A percentile compares a stretch with the other conserved stretches of the same genome.
phyloP scores from a whole-genome alignment of 2,113 vertebrate genomes.

The Rhizomys pruinosus region DNA sequence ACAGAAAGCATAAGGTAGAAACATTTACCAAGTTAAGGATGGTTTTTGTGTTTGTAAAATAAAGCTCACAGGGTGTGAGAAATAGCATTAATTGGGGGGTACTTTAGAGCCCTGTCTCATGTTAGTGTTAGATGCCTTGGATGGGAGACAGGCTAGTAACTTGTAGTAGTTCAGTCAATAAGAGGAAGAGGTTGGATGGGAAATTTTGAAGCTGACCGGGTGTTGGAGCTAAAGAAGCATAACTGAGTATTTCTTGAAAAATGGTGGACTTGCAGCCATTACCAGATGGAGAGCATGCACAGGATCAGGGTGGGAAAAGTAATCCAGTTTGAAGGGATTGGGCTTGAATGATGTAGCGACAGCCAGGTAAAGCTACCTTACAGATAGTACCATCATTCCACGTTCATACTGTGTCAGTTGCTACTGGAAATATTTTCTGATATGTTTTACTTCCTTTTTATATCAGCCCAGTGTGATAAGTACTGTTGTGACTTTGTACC shows the following conservation, averaged over 20 bases:
- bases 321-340: neutral
- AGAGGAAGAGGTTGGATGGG: neutral
- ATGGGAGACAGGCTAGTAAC: neutral
- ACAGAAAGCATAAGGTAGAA: neutral
- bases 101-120: neutral
- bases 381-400: neutral
- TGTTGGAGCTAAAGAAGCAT: neutral
- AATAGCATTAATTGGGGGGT: neutral
- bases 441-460: neutral
- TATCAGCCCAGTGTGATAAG: neutral
- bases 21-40: neutral
- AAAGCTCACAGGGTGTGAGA: neutral
- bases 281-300: neutral
- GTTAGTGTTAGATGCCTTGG: neutral
- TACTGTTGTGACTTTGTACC: neutral
- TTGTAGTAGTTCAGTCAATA: neutral
- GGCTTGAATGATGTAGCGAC: neutral
- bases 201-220: neutral
- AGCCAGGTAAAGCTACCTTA: neutral
- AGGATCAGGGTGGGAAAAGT: neutral
- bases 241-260: neutral
- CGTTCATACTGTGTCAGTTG: neutral
- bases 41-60: neutral
- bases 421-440: neutral
- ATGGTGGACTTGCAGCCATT: neutral